A percentile compares a stretch with the other conserved stretches of the same genome.
These are phyloP conservation scores for Agrotis clavis DNA, from an alignment of 2,888 invertebrate species.

Conservation along the genomic window DNA sequence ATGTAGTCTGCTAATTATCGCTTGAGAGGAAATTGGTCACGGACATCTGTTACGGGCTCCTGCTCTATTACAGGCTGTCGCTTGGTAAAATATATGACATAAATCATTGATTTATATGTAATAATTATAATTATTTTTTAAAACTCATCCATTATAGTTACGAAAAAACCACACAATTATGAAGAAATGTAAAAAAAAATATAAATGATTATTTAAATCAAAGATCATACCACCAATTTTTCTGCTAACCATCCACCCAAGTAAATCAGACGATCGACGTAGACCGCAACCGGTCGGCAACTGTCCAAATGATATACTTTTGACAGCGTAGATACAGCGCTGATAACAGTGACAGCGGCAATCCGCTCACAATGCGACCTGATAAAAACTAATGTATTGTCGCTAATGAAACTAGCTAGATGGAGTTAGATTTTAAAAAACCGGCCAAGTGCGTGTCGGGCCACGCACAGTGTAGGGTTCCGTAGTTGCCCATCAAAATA, in stretches of 20 bases:
- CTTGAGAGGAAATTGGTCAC: too few species aligned
- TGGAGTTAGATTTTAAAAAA: constrained; percentile 45
- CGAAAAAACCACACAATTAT: neutral
- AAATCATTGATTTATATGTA: too few species aligned
- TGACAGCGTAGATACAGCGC: constrained; percentile 81
- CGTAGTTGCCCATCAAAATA: too few species aligned
- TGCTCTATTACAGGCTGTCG: too few species aligned
- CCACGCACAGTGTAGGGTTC: too few species aligned
- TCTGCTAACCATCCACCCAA: constrained; percentile 57
- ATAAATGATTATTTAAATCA: too few species aligned
- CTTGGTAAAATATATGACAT: neutral
- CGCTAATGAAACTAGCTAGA: constrained; percentile 61
- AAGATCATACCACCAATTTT: neutral
- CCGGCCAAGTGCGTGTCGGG: too few species aligned
- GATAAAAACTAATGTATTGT: constrained; percentile 68
- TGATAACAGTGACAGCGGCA: constrained; percentile 80
- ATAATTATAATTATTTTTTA: too few species aligned
- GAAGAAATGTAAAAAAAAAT: too few species aligned
- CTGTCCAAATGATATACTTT: constrained; percentile 83
- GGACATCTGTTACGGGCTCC: too few species aligned
- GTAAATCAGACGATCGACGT: constrained; percentile 56
- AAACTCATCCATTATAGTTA: too few species aligned
- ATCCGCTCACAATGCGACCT: constrained; percentile 70
- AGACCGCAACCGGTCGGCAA: constrained; percentile 72
- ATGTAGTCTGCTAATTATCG: too few species aligned